A percentile compares a stretch with the other conserved stretches of the same genome.
These are phyloP conservation scores for Megaceryle alcyon DNA, from an alignment of 2,797 vertebrate species.

Conservation along the genomic window DNA sequence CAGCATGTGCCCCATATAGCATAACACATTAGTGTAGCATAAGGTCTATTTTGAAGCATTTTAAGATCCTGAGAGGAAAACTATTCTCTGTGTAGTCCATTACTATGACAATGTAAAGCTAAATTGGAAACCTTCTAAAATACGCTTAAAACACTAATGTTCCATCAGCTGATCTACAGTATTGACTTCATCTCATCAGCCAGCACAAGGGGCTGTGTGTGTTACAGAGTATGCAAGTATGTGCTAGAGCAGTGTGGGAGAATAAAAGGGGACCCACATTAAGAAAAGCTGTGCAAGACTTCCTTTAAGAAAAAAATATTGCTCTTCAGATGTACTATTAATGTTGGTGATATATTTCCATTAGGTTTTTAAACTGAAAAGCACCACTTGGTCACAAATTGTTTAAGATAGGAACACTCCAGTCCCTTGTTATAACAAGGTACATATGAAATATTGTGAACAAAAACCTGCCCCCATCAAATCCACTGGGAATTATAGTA, in stretches of 20 bases:
- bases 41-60: neutral
- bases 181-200: neutral
- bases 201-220: neutral
- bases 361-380: neutral
- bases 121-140: neutral
- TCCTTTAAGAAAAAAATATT: neutral
- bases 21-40: neutral
- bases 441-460: neutral
- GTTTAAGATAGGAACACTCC: neutral
- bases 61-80: neutral
- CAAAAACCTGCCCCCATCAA: neutral
- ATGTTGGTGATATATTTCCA: neutral
- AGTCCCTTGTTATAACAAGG: neutral
- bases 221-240: fast-evolving
- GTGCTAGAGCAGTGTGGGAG: fast-evolving
- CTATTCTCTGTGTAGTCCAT: neutral
- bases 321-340: neutral
- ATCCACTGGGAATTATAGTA: neutral
- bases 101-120: neutral
- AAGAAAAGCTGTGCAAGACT: neutral
- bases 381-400: neutral
- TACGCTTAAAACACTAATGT: neutral
- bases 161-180: neutral
- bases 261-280: neutral
- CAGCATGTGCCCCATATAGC: fast-evolving